A percentile compares a stretch with the other conserved stretches of the same genome.
Evolutionary conservation across 1,140 invertebrate species (phyloP).

Genomic region (Bilobella aurantiaca): DNA sequence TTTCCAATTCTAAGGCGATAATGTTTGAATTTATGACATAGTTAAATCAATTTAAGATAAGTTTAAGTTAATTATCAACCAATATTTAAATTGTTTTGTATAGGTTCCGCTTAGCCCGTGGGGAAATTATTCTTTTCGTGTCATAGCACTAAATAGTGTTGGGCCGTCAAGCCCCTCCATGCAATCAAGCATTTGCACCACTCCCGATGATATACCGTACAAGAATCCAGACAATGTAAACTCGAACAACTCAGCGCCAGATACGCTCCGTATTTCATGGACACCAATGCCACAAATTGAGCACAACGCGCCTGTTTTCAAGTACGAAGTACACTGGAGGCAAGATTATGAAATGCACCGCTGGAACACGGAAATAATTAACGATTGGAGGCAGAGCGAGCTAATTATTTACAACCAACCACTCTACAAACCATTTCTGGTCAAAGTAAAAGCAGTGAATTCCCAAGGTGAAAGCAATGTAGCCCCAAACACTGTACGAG

Average conservation of each 20-base stretch:
- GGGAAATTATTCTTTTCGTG: constrained; percentile 90
- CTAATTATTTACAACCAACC: constrained; percentile 66
- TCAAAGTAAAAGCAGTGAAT: constrained; percentile 88
- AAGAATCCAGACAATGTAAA: constrained; percentile 92
- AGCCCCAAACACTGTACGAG: constrained; percentile 65
- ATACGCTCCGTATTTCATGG: constrained; percentile 90
- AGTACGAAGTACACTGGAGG: constrained; percentile 80
- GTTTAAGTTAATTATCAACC: neutral
- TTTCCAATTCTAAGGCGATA: no score
- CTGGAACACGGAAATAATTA: constrained; percentile 62
- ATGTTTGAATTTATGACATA: no score
- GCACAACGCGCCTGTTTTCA: constrained; percentile 87
- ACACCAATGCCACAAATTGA: constrained; percentile 91
- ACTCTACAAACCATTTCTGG: constrained; percentile 78
- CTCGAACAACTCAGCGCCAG: constrained; percentile 72
- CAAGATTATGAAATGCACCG: constrained; percentile 49
- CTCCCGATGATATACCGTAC: constrained; percentile 73
- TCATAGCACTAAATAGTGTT: constrained; percentile 25
- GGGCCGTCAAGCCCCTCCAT: constrained; percentile 74
- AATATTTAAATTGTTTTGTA: constrained; percentile 4
- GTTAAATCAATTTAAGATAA: no score
- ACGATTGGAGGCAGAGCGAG: constrained; percentile 60
- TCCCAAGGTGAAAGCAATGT: constrained; percentile 75
- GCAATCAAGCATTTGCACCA: constrained; percentile 70
- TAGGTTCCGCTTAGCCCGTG: constrained; percentile 69